Conservation (phyloP, 2,888 invertebrate species). For the Amblyjoppa proteus region DNA sequence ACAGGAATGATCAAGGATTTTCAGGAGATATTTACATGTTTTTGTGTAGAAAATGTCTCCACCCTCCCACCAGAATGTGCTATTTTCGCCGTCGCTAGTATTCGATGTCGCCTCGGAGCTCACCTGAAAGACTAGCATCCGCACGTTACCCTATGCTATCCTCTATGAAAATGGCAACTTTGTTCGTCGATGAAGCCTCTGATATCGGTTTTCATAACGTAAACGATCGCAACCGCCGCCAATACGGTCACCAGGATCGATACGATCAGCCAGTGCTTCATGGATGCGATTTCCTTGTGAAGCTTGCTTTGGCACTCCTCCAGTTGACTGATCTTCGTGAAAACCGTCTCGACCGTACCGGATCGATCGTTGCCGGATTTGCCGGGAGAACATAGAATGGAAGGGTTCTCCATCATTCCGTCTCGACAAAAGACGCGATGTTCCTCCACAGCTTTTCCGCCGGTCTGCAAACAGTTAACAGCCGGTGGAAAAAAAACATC, state of each 20-base stretch:
- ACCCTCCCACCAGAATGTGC: not conserved
- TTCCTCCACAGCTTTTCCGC: conserved; percentile 88
- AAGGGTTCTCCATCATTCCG: conserved; percentile 76
- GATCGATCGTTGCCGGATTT: conserved; percentile 75
- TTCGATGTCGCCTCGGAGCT: conserved; percentile 2
- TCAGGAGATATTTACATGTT: conserved; percentile 59
- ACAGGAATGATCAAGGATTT: conserved; percentile 54
- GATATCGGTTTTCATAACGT: conserved; percentile 84
- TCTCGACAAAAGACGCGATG: conserved; percentile 91
- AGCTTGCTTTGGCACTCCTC: conserved; percentile 85
- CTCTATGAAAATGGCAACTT: conserved; percentile 74
- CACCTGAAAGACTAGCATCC: conserved; percentile 52
- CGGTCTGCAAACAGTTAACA: conserved; percentile 79
- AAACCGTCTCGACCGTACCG: conserved; percentile 76
- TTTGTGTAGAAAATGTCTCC: conserved; percentile 24
- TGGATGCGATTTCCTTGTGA: conserved; percentile 85
- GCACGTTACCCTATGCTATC: conserved; percentile 64
- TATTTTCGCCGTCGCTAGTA: not conserved
- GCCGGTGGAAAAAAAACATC: not conserved
- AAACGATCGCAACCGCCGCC: conserved; percentile 84
- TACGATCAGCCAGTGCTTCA: conserved; percentile 86
- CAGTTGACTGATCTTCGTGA: conserved; percentile 83
- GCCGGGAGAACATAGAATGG: conserved; percentile 71
- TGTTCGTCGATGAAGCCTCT: conserved; percentile 76
- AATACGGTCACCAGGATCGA: conserved; percentile 85